Percentiles rank a stretch among this genome's conserved stretches.
These are phyloP conservation scores for Myocastor coypus DNA, from an alignment of 2,113 vertebrate genomes.

Conservation along the genomic window DNA sequence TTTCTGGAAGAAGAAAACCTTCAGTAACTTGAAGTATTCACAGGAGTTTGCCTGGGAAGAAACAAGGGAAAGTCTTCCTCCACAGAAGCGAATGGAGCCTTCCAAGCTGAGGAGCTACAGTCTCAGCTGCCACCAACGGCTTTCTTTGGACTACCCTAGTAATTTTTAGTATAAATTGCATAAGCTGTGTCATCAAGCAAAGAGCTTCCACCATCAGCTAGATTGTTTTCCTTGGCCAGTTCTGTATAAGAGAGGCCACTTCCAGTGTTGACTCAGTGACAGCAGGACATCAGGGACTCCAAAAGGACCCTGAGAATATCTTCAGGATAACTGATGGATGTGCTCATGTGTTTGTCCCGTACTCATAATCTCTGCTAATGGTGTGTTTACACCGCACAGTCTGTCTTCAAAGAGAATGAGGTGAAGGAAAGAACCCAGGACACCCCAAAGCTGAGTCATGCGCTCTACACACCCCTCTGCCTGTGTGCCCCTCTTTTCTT, in stretches of 20 bases:
- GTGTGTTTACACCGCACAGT: not conserved
- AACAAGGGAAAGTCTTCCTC: not conserved
- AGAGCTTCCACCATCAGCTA: not conserved
- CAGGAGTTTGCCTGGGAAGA: not conserved
- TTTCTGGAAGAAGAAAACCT: not conserved
- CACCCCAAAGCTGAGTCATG: not conserved
- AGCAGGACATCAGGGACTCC: not conserved
- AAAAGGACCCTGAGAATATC: not conserved
- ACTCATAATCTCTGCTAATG: not conserved
- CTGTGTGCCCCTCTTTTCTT: not conserved
- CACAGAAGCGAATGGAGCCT: not conserved
- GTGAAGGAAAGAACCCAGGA: not conserved
- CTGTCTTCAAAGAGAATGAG: conserved; percentile 14
- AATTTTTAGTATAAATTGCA: not conserved
- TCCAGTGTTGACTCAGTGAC: not conserved
- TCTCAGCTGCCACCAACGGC: not conserved
- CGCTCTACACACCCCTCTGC: not conserved
- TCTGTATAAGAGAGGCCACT: not conserved
- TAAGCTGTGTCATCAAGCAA: not conserved
- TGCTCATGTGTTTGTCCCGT: not conserved
- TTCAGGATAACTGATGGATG: not conserved
- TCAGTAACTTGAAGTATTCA: not conserved
- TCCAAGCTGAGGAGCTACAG: not conserved
- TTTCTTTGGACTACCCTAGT: not conserved
- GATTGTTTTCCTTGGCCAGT: not conserved